phyloP scores from a whole-genome alignment of 2,888 invertebrate species.

The Amiota communis region DNA sequence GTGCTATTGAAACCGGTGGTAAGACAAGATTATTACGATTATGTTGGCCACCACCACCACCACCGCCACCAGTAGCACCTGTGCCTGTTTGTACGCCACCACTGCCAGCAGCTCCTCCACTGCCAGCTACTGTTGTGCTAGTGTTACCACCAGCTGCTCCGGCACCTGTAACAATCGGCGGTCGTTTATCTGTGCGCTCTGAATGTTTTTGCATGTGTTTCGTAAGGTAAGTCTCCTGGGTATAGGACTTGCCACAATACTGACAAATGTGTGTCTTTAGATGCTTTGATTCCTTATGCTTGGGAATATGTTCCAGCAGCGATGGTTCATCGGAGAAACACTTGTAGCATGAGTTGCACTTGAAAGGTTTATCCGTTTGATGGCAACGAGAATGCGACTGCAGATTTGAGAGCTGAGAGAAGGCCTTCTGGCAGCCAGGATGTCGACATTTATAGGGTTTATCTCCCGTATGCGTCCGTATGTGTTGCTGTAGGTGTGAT shows the following conservation, averaged over 20 bases:
- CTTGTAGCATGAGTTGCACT: constrained; percentile 99
- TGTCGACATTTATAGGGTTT: constrained; percentile 99
- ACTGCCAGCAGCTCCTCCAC: constrained; percentile 29
- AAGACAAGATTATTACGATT: constrained; percentile 64
- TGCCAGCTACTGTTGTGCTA: constrained; percentile 38
- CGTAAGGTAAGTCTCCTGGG: constrained; percentile 98
- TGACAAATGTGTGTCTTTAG: constrained; percentile 99
- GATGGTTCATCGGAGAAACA: constrained; percentile 98
- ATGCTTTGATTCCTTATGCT: constrained; percentile 99
- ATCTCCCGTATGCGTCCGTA: constrained; percentile 99
- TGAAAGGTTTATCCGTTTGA: constrained; percentile 99
- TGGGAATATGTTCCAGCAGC: constrained; percentile 98
- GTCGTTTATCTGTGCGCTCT: constrained; percentile 91
- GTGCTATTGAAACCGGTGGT: constrained; percentile 69
- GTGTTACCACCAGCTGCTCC: constrained; percentile 60
- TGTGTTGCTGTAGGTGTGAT: constrained; percentile 99
- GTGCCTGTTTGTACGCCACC: constrained; percentile 19
- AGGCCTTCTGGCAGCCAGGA: constrained; percentile 98
- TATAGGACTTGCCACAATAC: constrained; percentile 99
- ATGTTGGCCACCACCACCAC: constrained; percentile 49
- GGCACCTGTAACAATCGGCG: constrained; percentile 81
- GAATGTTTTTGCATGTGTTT: constrained; percentile 99
- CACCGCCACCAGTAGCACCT: constrained; percentile 32
- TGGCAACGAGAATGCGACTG: constrained; percentile 99
- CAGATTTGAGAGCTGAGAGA: constrained; percentile 98